Percentiles rank a stretch among this genome's conserved stretches.
Evolutionary conservation across 2,113 vertebrate species (phyloP).

Genomic region (Antidorcas marsupialis): DNA sequence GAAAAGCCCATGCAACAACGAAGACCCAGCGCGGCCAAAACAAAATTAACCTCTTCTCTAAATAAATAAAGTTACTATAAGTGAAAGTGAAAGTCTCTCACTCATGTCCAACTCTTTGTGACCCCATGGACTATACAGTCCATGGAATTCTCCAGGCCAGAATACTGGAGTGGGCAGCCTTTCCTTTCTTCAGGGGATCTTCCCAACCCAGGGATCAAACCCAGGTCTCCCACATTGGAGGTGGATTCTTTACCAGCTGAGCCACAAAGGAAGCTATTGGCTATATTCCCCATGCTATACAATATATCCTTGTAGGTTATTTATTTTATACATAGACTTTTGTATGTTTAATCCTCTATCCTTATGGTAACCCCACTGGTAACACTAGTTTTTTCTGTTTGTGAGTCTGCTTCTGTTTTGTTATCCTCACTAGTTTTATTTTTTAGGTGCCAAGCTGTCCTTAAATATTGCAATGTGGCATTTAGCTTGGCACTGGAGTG

Average conservation of each 20-base stretch:
- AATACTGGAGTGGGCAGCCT: background rate
- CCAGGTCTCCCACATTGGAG: background rate
- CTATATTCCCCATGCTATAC: background rate
- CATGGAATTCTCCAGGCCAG: background rate
- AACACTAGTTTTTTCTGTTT: background rate
- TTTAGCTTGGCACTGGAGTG: background rate
- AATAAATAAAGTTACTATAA: background rate
- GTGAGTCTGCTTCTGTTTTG: background rate
- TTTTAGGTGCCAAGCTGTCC: background rate
- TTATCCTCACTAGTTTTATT: background rate
- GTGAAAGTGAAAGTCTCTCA: background rate
- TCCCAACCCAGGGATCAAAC: background rate
- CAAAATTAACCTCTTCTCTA: background rate
- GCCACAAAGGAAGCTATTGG: background rate
- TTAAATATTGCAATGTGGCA: conserved; percentile 28
- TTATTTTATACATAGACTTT: background rate
- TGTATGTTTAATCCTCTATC: background rate
- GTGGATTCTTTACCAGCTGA: background rate
- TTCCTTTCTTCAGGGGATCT: background rate
- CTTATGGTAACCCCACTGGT: background rate
- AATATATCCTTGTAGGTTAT: background rate
- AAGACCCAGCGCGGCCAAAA: background rate
- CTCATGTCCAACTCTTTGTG: background rate
- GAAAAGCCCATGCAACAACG: background rate
- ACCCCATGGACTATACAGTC: background rate